Base-by-base conservation (phyloP, 2,888 invertebrate species). In the Anoplius nigerrimus region DNA sequence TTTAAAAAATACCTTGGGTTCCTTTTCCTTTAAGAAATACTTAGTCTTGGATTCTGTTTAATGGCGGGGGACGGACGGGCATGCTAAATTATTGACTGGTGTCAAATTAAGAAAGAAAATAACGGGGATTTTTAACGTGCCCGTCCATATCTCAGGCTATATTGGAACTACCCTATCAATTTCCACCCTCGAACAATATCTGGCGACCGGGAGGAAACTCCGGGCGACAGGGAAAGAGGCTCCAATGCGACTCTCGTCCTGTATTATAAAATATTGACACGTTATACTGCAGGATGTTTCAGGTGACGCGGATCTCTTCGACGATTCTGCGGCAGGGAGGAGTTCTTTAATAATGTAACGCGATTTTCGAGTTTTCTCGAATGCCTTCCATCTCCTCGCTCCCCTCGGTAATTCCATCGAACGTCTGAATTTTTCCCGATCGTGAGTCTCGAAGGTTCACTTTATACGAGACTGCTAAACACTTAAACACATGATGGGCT, bases 251-350 rank as follows among this genome's bases (percentile, higher is more conserved):
- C 34, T 79, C 82, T 79, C 75, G 76, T 82, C 34, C 11, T 80
- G 81, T 77, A 77, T 82, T 82, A 80, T 83, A 80, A 83, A 83
- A 82, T 83, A 84, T 84, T 82, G 82, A 83, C 76, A 77, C 13
- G 75, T 67, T 74, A 65, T 70, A 58, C 72, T 75, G 69, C 64
- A 66, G 67, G 71, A 76, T 74, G 71, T 67, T 75, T 77, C 71
- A 80, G 73, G 73, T 72, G 78, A 74, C 72, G 69, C 58, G 65
- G 69, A 61, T 61, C 69, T 72, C 52, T 46, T 57, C 58, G 51
- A 34, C 53, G 55, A 72, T 67, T 63, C 24, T 22, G 13, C 24
- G 20, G 46, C 24, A 15, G 51, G 46, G 64, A 59, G 27, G 58
- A 58, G n/a, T 22, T 54, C 62, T 78, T 77, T 74, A 75, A 78